Evolutionary conservation across 2,888 invertebrate genomes (phyloP).

Genomic region (Hofmannophila pseudospretella): DNA sequence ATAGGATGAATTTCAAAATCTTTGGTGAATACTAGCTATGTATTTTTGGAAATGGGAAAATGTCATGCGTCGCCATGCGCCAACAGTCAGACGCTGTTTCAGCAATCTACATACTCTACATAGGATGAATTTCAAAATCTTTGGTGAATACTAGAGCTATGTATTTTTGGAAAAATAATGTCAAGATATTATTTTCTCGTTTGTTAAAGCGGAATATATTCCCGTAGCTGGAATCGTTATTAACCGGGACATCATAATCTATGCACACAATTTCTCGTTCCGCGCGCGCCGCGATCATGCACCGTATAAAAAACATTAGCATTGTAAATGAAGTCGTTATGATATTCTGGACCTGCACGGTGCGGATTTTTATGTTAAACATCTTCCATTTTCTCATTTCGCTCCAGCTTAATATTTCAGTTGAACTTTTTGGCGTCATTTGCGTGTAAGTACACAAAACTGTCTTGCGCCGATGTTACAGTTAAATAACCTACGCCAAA

Average conservation of each 20-base stretch:
- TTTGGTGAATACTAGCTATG: too few relatives aligned
- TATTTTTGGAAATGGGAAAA: too few relatives aligned
- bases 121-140: too few relatives aligned
- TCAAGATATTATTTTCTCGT: too few relatives aligned
- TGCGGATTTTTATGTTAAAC: constrained; percentile 10
- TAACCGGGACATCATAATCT: background rate
- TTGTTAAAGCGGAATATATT: too few relatives aligned
- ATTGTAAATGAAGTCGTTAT: constrained; percentile 36
- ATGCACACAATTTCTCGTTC: constrained; percentile 9
- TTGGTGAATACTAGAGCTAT: too few relatives aligned
- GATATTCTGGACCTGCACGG: constrained; percentile 5
- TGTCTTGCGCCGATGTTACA: background rate
- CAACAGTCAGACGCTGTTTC: too few relatives aligned
- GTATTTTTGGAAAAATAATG: too few relatives aligned
- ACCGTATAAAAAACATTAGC: constrained; percentile 38
- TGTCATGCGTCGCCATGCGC: too few relatives aligned
- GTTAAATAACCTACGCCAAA: too few relatives aligned
- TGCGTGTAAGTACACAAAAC: background rate
- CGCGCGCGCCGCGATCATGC: constrained; percentile 22
- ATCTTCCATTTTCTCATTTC: background rate
- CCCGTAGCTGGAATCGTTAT: background rate
- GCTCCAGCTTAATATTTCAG: constrained; percentile 1
- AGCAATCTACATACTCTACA: too few relatives aligned
- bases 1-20: too few relatives aligned
- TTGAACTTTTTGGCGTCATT: background rate